Conservation (phyloP, 2,797 vertebrate species). For the Carapus acus region DNA sequence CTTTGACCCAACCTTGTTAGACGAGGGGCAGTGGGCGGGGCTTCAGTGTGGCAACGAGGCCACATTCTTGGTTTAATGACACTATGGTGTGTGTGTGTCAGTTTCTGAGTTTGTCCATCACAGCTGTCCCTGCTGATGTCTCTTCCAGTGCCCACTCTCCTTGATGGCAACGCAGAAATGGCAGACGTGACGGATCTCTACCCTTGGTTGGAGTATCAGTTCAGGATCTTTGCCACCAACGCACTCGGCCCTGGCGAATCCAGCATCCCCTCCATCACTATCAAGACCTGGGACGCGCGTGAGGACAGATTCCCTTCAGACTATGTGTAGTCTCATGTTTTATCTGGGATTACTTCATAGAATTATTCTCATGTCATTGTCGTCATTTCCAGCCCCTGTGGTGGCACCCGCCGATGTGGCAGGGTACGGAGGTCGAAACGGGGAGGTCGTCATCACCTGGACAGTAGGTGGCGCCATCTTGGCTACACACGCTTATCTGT, state of each 20-base stretch:
- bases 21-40: too few species aligned
- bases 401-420: constrained; percentile 85
- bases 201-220: constrained; percentile 96
- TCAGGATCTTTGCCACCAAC: constrained; percentile 89
- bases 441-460: constrained; percentile 94
- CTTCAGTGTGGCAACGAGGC: too few species aligned
- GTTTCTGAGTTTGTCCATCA: too few species aligned
- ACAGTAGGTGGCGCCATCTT: constrained; percentile 66
- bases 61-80: too few species aligned
- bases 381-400: constrained; percentile 77
- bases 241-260: constrained; percentile 87
- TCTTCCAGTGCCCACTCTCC: constrained; percentile 77
- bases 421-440: constrained; percentile 86
- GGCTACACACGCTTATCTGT: neutral
- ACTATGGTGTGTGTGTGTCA: too few species aligned
- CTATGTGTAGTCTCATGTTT: neutral
- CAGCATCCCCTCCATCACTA: constrained; percentile 87
- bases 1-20: too few species aligned
- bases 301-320: constrained; percentile 37
- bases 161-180: constrained; percentile 82
- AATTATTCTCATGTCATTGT: neutral
- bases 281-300: constrained; percentile 91
- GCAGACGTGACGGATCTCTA: constrained; percentile 86
- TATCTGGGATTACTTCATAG: neutral
- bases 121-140: neutral